Base-by-base conservation (phyloP, 2,797 vertebrate species). In the Cottoperca gobio region DNA sequence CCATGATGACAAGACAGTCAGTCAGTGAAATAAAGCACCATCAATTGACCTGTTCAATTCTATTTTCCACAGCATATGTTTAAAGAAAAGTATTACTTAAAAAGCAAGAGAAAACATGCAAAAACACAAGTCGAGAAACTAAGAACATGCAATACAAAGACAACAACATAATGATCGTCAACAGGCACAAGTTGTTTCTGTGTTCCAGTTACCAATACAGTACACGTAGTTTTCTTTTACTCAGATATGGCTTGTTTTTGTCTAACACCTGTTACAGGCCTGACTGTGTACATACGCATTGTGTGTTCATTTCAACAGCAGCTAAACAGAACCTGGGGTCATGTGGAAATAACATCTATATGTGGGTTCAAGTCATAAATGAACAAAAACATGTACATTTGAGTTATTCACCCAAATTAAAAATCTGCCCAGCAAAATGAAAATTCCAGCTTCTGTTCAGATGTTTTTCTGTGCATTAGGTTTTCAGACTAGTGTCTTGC, bases 171-270 rank as follows among this genome's bases (percentile, higher is more conserved):
- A 66, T 70, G 63, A 82, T 48, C 79, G 80, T 83, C 67, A 72
- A 71, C 42, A 86, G 84, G 83, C 85, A 91, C 79, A 73, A 33
- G 55, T 69, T 75, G 43, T 78, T 79, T 65, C n/a, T 65, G 35
- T 19, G 10, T 73, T 90, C 62, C 70, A 81, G 73, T 83, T 73
- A 45, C 4, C 14, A 70, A 76, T 52, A 59, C 24, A 79, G 26
- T 31, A 52, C 42, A 62, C 2, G n/a, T 12, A n/a, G 9, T 43
- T 55, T 52, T 16, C 9, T 10, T 45, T 69, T 4, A 35, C 13
- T 73, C 3, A 65, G 2, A 21, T 10, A 26, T 72, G 70, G 70
- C 63, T 78, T 78, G 6, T 55, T 16, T 58, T 42, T 68, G n/a
- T 78, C 16, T 35, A 6, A 23, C 31, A 54, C 17, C 16, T 39